Conservation (phyloP, 2,888 invertebrate species). For the Eristalis pertinax region DNA sequence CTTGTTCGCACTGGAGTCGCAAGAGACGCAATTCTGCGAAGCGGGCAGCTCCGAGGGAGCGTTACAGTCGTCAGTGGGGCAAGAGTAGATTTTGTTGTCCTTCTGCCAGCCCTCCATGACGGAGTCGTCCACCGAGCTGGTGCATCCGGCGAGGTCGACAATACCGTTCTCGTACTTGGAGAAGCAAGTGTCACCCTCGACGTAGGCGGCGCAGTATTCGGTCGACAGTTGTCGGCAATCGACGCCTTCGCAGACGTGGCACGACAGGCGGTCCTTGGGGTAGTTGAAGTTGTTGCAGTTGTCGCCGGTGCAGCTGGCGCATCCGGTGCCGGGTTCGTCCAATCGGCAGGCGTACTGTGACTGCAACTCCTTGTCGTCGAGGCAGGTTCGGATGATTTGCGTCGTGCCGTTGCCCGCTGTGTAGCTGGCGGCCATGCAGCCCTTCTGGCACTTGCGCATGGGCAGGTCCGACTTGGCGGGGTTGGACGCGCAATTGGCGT, state of each 20-base stretch:
- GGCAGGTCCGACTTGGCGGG: constrained; percentile 70
- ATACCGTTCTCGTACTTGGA: constrained; percentile 76
- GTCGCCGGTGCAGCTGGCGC: constrained; percentile 72
- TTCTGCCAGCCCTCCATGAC: constrained; percentile 75
- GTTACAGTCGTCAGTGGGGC: constrained; percentile 76
- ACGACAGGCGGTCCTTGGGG: constrained; percentile 76
- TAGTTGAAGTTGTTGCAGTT: constrained; percentile 76
- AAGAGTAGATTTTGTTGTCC: constrained; percentile 75
- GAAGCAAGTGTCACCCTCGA: constrained; percentile 76
- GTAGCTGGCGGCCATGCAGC: constrained; percentile 77
- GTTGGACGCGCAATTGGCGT: constrained; percentile 61
- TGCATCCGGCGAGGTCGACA: constrained; percentile 76
- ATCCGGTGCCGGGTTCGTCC: constrained; percentile 72
- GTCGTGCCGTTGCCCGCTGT: constrained; percentile 54
- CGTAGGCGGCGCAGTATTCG: constrained; percentile 74
- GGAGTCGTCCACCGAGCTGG: constrained; percentile 74
- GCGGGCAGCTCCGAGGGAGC: constrained; percentile 73
- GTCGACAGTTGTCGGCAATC: constrained; percentile 72
- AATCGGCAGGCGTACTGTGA: constrained; percentile 74
- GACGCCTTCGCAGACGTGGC: constrained; percentile 75
- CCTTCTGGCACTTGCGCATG: constrained; percentile 75
- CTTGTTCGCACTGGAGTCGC: constrained; percentile 76
- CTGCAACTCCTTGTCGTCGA: constrained; percentile 77
- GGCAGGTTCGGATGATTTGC: constrained; percentile 77
- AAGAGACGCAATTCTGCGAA: constrained; percentile 74